phyloP scores from a whole-genome alignment of 2,113 vertebrate genomes.

The Campylomormyrus tamandua region DNA sequence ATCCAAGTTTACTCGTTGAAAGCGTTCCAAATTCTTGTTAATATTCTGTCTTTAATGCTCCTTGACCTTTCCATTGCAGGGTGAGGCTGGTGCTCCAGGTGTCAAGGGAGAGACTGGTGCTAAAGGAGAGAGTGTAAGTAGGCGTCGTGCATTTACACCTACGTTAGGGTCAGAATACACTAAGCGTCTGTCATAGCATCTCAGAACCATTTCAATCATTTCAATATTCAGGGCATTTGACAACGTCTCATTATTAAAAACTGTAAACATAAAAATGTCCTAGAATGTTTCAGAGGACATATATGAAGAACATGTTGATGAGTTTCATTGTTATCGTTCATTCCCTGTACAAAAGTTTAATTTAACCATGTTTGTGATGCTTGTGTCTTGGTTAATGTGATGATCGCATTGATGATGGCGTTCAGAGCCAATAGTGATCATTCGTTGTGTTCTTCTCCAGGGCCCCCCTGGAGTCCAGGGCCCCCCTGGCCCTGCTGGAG shows the following conservation, averaged over 20 bases:
- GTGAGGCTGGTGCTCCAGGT: conserved; percentile 82
- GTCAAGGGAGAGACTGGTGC: conserved; percentile 84
- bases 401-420: neutral
- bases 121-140: conserved; percentile 89
- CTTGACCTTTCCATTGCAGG: conserved; percentile 54
- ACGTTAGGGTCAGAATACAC: neutral
- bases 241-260: neutral
- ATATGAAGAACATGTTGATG: neutral
- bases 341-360: neutral
- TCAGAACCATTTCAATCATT: neutral
- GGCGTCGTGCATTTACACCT: neutral
- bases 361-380: neutral
- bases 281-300: neutral
- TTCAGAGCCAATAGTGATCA: neutral
- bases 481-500: conserved; percentile 78
- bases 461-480: conserved; percentile 78
- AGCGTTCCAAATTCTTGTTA: neutral
- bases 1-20: neutral
- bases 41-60: neutral
- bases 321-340: neutral
- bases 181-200: neutral
- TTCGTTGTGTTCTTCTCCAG: conserved; percentile 45
- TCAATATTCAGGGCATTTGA: neutral
- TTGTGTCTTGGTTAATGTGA: neutral
- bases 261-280: neutral